Conservation (phyloP, 2,888 invertebrate genomes). For the Nemapogon koenigi region DNA sequence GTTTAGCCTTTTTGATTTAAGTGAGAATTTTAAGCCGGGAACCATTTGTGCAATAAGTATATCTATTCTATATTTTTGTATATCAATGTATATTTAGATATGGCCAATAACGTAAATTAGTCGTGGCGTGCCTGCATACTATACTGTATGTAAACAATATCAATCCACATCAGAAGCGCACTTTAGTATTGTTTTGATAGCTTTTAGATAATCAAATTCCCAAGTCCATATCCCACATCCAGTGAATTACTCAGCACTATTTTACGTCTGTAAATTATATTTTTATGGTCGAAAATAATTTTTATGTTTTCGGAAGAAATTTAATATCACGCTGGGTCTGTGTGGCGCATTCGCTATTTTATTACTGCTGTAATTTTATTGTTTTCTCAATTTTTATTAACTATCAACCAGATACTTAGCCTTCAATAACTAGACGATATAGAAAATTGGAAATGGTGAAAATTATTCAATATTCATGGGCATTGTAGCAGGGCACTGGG, state of each 20-base stretch:
- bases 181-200: conserved; percentile 8
- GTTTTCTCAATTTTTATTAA: conserved; percentile 65
- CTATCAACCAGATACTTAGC: conserved; percentile 56
- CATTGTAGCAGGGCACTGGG: no score
- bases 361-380: conserved; percentile 64
- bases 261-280: conserved; percentile 66
- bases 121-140: no score
- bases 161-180: no score
- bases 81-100: background rate
- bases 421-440: conserved; percentile 27
- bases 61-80: background rate
- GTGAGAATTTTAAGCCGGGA: no score
- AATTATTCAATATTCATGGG: no score
- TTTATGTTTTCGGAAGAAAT: conserved; percentile 62
- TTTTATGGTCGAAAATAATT: conserved; percentile 66
- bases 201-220: conserved; percentile 10
- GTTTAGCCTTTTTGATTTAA: no score
- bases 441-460: no score
- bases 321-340: conserved; percentile 62
- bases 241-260: conserved; percentile 53
- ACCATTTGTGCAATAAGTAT: no score
- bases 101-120: background rate
- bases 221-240: conserved; percentile 11
- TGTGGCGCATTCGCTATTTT: conserved; percentile 59
- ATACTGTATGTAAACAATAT: no score